Evolutionary conservation across 2,888 invertebrate species (phyloP).

Genomic region (Oscheius sp.): DNA sequence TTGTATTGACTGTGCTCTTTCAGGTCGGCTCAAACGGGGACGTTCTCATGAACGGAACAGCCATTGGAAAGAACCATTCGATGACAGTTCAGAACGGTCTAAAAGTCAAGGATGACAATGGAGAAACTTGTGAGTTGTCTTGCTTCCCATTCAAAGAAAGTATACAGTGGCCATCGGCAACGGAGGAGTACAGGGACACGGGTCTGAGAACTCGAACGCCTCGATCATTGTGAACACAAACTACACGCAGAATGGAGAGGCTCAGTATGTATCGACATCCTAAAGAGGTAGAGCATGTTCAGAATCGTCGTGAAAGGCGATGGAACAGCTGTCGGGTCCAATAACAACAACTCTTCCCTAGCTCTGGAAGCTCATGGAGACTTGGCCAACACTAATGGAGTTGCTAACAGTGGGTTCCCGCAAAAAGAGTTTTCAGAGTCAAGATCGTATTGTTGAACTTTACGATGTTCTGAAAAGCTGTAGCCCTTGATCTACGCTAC

Average conservation of each 20-base stretch:
- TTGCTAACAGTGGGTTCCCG: constrained; percentile 40
- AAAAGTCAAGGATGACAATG: constrained; percentile 54
- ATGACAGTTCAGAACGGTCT: constrained; percentile 58
- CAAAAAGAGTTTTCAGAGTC: too few species aligned
- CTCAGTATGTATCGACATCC: constrained; percentile 28
- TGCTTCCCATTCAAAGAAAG: not conserved
- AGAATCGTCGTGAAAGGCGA: constrained; percentile 47
- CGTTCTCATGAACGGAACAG: constrained; percentile 45
- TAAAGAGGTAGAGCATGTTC: not conserved
- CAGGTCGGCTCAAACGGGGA: constrained; percentile 45
- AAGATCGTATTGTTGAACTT: too few species aligned
- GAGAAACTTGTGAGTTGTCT: constrained; percentile 51
- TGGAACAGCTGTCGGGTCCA: constrained; percentile 47
- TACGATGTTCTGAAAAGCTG: too few species aligned
- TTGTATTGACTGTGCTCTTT: not conserved
- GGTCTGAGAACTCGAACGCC: constrained; percentile 54
- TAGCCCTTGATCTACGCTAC: too few species aligned
- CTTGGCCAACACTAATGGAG: constrained; percentile 43
- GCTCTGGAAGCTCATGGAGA: constrained; percentile 47
- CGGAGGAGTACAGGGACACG: constrained; percentile 51
- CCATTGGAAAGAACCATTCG: constrained; percentile 49
- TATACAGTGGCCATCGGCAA: constrained; percentile 56
- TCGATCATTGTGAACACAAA: constrained; percentile 52
- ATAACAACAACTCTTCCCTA: constrained; percentile 47
- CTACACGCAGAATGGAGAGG: constrained; percentile 51